phyloP scores from a whole-genome alignment of 2,113 vertebrate species.

The Pteronura brasiliensis region DNA sequence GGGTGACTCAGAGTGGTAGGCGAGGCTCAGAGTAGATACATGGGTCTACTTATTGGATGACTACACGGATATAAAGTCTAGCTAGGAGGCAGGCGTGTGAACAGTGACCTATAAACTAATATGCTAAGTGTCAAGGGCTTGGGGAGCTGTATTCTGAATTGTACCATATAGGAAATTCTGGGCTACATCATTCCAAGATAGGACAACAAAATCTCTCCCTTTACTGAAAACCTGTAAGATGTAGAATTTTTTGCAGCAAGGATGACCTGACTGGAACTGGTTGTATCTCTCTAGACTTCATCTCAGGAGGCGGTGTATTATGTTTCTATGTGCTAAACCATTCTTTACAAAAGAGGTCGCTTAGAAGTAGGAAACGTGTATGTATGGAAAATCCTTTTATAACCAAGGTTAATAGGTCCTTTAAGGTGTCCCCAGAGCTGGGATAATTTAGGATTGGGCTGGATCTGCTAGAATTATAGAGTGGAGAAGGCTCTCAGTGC shows the following conservation, averaged over 20 bases:
- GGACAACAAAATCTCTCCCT: neutral
- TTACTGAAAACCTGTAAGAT: constrained; percentile 6
- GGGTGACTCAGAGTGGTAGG: neutral
- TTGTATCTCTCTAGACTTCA: neutral
- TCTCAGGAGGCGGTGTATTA: neutral
- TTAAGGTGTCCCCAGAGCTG: neutral
- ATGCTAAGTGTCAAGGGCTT: neutral
- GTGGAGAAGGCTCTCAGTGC: neutral
- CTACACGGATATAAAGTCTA: neutral
- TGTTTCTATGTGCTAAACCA: neutral
- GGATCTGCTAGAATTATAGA: neutral
- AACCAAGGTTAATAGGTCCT: neutral
- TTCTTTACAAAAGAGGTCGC: neutral
- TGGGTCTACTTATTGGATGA: neutral
- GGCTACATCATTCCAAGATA: neutral
- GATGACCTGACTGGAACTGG: neutral
- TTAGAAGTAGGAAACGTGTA: constrained; percentile 10
- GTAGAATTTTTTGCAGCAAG: neutral
- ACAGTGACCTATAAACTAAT: neutral
- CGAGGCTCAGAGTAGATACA: neutral
- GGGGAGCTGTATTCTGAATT: neutral
- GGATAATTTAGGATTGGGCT: neutral
- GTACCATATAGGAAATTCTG: neutral
- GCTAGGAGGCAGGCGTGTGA: neutral
- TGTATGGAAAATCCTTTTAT: neutral